Percentiles rank a stretch among this genome's conserved stretches.
phyloP scores from a whole-genome alignment of 1,140 invertebrate species.

The Aphelinus certus region DNA sequence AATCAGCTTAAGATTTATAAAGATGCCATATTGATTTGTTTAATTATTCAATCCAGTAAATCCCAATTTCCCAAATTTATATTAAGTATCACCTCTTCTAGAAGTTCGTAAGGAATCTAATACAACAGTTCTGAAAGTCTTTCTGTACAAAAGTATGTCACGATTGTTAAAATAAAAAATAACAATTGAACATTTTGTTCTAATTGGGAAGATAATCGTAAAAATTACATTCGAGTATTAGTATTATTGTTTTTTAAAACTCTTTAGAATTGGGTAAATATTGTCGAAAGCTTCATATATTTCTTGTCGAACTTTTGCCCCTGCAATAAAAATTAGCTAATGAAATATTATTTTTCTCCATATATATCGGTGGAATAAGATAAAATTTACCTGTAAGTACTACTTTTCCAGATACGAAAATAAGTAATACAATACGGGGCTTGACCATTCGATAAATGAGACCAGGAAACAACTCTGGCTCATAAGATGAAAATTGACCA shows the following conservation, averaged over 20 bases:
- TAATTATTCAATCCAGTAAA: no score
- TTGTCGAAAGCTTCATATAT: slow-evolving; percentile 99
- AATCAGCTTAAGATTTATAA: no score
- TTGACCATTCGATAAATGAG: slow-evolving; percentile 99
- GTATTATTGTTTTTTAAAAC: slow-evolving; percentile 92
- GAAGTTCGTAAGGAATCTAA: no score
- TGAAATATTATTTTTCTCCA: slow-evolving; percentile 33
- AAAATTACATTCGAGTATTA: no score
- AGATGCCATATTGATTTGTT: no score
- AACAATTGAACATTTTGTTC: no score
- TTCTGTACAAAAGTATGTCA: no score
- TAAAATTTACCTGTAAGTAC: slow-evolving; percentile 82
- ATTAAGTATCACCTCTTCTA: no score
- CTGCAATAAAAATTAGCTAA: slow-evolving; percentile 62
- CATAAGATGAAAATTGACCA: slow-evolving; percentile 96
- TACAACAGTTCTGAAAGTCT: no score
- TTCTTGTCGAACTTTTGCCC: slow-evolving; percentile 97
- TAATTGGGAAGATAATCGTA: no score
- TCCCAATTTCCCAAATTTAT: no score
- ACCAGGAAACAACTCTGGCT: slow-evolving; percentile 96
- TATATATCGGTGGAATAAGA: background rate
- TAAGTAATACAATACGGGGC: slow-evolving; percentile 97
- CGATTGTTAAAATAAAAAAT: no score
- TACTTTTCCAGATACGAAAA: slow-evolving; percentile 99
- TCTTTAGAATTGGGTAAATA: slow-evolving; percentile 99